Evolutionary conservation across 2,113 vertebrate genomes (phyloP), one percentile per base, ranked within the genome.

Genomic region (Myotis brandtii): DNA sequence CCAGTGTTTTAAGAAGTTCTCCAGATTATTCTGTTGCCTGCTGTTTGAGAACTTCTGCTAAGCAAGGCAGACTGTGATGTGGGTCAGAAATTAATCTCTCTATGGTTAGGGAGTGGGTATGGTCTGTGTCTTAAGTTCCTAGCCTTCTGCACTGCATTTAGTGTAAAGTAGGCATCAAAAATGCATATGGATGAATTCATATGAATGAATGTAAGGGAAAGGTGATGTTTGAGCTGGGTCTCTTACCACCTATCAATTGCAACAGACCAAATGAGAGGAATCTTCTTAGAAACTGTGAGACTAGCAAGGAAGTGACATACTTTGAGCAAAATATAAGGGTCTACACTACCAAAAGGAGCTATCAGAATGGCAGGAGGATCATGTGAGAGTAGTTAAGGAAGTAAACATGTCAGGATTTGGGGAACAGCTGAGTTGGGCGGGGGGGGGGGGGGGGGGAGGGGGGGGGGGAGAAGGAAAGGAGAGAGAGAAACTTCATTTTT

Each of bases 51-150:
- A 95, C 20, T 32, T 95, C 34, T 93, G 32, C 40, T 95, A 85
- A 93, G 77, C 30, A 81, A 92, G 66, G 12, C 69, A 80, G 72
- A 48, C 32, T 85, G 8, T 75, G 50, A 69, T 48, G 56, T 91
- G 27, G 79, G 62, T 94, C 48, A 80, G 73, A 94, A 94, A 81
- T 96, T 95, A 82, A 84, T 82, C 32, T 89, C 64, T 32, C 40
- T 20, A 12, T 72, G 62, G 40, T 17, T 82, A 85, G 40, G 13
- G 13, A 70, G 32, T 83, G 34, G 13, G 18, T 90, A 46, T 70
- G 32, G 30, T 30, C 32, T 34, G 9, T 95, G 50, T 88, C n/a
- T 92, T 77, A 86, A 86, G 21, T 89, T 95, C 11, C 56, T 86
- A 85, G 62, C 9, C 40, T 32, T 69, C 43, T 93, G 37, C 25